These are phyloP conservation scores for Alectoris magna DNA, from an alignment of 2,797 vertebrate species.

Conservation along the genomic window DNA sequence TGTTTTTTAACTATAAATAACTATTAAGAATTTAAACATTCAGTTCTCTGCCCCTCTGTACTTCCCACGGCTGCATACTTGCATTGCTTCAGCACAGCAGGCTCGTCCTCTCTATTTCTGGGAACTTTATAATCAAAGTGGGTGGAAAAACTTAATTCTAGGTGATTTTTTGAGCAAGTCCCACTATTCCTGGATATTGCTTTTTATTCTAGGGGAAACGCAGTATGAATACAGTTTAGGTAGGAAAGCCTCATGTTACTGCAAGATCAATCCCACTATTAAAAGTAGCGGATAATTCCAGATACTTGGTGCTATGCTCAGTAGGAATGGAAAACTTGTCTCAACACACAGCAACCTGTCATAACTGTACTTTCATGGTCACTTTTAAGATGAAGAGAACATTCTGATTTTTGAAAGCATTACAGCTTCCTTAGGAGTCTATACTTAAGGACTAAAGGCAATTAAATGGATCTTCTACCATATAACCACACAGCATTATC, in stretches of 20 bases:
- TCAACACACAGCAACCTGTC: neutral
- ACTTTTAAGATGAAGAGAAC: neutral
- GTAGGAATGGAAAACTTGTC: neutral
- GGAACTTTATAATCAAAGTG: neutral
- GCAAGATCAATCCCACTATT: neutral
- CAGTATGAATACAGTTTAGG: neutral
- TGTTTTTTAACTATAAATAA: neutral
- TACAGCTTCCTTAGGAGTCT: neutral
- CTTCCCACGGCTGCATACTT: neutral
- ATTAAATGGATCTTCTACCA: neutral
- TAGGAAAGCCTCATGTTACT: neutral
- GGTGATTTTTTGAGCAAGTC: neutral
- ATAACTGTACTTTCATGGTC: neutral
- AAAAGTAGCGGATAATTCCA: conserved; percentile 15
- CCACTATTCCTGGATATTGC: neutral
- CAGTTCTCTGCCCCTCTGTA: neutral
- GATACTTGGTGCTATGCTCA: neutral
- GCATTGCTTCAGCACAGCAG: neutral
- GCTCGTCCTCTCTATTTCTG: conserved; percentile 30
- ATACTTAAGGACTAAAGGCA: neutral
- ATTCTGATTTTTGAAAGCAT: neutral
- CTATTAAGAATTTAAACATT: conserved; percentile 22
- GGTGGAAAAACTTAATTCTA: neutral
- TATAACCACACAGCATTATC: neutral
- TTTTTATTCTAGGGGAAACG: neutral